Percentiles rank a stretch among this genome's conserved stretches.
Conservation (phyloP, 1,140 invertebrate species). For the Drosophila chauvacae region DNA sequence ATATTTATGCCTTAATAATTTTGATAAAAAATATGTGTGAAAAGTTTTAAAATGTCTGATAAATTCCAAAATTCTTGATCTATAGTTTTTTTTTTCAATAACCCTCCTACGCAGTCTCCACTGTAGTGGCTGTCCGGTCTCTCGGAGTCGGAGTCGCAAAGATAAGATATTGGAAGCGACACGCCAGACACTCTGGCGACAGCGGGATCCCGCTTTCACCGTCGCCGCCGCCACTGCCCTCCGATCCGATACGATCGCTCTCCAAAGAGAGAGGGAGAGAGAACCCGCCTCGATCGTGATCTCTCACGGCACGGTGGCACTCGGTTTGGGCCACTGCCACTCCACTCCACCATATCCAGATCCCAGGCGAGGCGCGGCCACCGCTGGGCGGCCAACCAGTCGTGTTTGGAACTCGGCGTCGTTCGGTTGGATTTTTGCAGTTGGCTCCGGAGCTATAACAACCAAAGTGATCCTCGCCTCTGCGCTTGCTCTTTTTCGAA, state of each 20-base stretch:
- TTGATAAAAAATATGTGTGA: too few species aligned
- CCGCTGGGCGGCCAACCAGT: constrained; percentile 58
- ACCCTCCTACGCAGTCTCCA: neutral
- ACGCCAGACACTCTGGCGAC: constrained; percentile 80
- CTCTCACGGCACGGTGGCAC: constrained; percentile 37
- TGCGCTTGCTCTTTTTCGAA: constrained; percentile 28
- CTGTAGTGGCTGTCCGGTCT: constrained; percentile 52
- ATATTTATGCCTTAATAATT: neutral
- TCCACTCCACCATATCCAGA: constrained; percentile 33
- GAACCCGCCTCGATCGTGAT: constrained; percentile 18
- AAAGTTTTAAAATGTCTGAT: too few species aligned
- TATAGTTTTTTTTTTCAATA: too few species aligned
- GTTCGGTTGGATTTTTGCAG: constrained; percentile 63
- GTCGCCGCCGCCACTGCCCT: constrained; percentile 15
- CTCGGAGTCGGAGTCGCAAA: constrained; percentile 54
- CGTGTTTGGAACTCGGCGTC: constrained; percentile 76
- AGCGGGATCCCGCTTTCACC: constrained; percentile 34
- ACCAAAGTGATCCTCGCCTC: constrained; percentile 20
- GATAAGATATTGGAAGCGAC: constrained; percentile 80
- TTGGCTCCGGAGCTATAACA: constrained; percentile 12
- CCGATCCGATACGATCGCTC: neutral
- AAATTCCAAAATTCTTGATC: too few species aligned
- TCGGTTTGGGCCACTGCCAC: constrained; percentile 59
- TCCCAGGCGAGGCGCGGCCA: constrained; percentile 6
- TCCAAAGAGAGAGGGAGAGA: constrained; percentile 1